Conservation (phyloP, 2,888 invertebrate genomes). For the Galerucella pusilla region DNA sequence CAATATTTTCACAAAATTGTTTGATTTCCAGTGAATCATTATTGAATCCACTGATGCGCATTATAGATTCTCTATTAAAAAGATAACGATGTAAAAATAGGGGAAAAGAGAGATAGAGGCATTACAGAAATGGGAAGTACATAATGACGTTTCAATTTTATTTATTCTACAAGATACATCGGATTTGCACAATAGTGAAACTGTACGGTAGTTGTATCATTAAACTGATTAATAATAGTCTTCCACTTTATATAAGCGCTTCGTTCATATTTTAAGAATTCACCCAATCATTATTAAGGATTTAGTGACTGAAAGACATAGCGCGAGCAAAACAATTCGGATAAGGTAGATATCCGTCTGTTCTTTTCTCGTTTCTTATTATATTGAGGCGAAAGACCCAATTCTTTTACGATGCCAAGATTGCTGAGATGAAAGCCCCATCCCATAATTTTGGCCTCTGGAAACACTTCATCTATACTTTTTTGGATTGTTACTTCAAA, state of each 20-base stretch:
- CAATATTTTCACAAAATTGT: neutral
- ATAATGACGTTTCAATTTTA: neutral
- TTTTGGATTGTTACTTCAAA: no score
- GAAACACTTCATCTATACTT: no score
- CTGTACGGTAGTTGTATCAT: constrained; percentile 3
- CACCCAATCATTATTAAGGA: neutral
- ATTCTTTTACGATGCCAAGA: no score
- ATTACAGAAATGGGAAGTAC: neutral
- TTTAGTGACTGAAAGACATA: neutral
- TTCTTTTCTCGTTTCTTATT: no score
- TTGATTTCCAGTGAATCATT: neutral
- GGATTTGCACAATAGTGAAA: neutral
- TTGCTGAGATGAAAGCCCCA: no score
- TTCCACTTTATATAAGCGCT: neutral
- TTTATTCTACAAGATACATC: neutral
- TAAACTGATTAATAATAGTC: constrained; percentile 4
- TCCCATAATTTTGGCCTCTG: no score
- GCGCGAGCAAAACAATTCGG: neutral
- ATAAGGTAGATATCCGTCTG: neutral
- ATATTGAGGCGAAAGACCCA: no score
- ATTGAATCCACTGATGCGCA: neutral
- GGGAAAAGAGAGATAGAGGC: neutral
- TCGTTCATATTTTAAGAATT: constrained; percentile 3
- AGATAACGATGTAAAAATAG: constrained; percentile 5
- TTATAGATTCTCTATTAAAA: neutral